Evolutionary conservation across 2,888 invertebrate species (phyloP).

Genomic region (Pammene aurita): DNA sequence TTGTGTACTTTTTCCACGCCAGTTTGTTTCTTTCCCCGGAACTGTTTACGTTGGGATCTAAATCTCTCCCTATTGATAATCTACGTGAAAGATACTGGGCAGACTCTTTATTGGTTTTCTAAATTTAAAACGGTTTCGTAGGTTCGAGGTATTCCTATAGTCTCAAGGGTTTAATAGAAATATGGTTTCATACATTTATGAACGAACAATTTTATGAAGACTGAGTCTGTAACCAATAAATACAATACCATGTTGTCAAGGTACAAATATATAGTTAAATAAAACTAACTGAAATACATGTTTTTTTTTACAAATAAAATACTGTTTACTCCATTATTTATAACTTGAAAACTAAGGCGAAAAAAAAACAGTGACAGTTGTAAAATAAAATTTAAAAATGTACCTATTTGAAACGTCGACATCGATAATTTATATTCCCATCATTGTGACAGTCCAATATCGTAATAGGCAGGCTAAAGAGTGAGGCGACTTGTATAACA

Average conservation of each 20-base stretch:
- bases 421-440: conserved; percentile 44
- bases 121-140: conserved; percentile 26
- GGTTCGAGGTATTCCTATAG: conserved; percentile 5
- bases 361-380: no score
- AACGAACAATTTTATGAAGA: no score
- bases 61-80: conserved; percentile 41
- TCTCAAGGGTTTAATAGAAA: neutral
- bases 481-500: conserved; percentile 81
- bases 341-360: no score
- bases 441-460: conserved; percentile 71
- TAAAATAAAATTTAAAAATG: no score
- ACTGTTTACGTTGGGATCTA: conserved; percentile 35
- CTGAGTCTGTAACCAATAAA: no score
- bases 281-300: no score
- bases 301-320: no score
- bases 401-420: neutral
- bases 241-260: no score
- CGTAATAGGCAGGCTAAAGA: conserved; percentile 81
- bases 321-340: no score
- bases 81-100: conserved; percentile 40
- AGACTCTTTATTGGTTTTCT: conserved; percentile 40
- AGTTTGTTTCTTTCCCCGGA: conserved; percentile 31
- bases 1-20: conserved; percentile 26
- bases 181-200: no score
- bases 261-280: no score